Evolutionary conservation across 2,888 invertebrate genomes (phyloP).

Genomic region (Eristalis pertinax): DNA sequence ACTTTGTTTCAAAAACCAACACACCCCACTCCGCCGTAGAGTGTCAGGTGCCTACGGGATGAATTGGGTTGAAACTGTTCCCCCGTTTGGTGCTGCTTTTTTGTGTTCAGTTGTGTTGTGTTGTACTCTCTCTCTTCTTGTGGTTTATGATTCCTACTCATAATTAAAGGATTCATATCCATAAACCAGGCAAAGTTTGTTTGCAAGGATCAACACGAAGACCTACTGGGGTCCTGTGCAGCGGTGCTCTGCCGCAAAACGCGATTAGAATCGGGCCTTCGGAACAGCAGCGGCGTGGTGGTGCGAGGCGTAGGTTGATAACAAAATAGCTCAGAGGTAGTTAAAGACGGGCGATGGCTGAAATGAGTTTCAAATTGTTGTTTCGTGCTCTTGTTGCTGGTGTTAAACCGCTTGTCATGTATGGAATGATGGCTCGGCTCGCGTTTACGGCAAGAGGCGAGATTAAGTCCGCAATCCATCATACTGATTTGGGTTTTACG

Average conservation of each 20-base stretch:
- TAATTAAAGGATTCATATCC: slow-evolving; percentile 29
- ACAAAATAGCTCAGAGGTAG: slow-evolving; percentile 18
- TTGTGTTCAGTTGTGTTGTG: background rate
- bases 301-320: background rate
- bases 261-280: slow-evolving; percentile 1
- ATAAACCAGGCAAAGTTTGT: background rate
- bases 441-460: slow-evolving; percentile 12
- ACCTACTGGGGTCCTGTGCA: background rate
- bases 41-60: background rate
- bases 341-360: slow-evolving; percentile 1
- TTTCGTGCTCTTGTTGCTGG: background rate
- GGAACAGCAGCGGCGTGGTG: too few species aligned
- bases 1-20: slow-evolving; percentile 5
- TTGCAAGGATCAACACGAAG: slow-evolving; percentile 3
- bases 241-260: background rate
- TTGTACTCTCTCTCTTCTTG: background rate
- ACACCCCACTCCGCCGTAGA: background rate
- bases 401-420: slow-evolving; percentile 22
- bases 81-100: background rate
- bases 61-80: background rate
- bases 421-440: slow-evolving; percentile 11
- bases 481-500: slow-evolving; percentile 40
- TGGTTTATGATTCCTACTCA: slow-evolving; percentile 15
- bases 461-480: slow-evolving; percentile 36
- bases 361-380: slow-evolving; percentile 21